Base-by-base conservation (phyloP, 2,797 vertebrate species). In the Argyrosomus regius region DNA sequence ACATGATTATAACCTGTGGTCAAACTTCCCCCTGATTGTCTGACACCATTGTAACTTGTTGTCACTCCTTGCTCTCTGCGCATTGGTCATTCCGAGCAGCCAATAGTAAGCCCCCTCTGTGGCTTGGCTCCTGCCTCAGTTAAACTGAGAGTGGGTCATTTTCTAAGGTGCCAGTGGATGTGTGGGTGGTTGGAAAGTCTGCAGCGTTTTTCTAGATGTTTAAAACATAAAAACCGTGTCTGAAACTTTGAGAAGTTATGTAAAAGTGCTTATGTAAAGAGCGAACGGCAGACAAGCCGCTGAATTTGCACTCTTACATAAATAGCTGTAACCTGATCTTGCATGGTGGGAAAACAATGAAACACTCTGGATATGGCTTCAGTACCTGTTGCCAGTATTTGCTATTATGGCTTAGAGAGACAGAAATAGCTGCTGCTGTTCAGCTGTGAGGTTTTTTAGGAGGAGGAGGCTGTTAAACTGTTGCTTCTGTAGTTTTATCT, bases 261-360 rank as follows among this genome's bases (percentile, higher is more conserved):
- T 89, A 89, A 89, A 89, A 53, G 2, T 14, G 26, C 80, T 93
- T 91, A 85, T 87, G 72, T 89, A 90, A 89, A 91, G 64, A 62
- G 39, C 17, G 49, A 75, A 81, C 71, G 85, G 81, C 31, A 74
- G 80, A 71, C 65, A 13, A 17, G 72, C 60, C 39, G 61, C 64
- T 59, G 70, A 82, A 64, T 59, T 65, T 84, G 53, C 26, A 14
- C 6, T 46, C 78, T 90, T 92, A 86, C 75, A 87, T 91, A 89
- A 91, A 88, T 78, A 72, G 65, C 77, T 75, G 80, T 56, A 84
- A 65, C 41, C 56, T 75, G 83, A 83, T 81, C 22, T 26, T 39
- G 57, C 66, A 57, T 31, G 45, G 45, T 28, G 45, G 52, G 54
- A 71, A 81, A 83, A 49, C 18, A 2, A 24, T 59, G 67, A 74